Base-by-base conservation (phyloP, 2,888 invertebrate genomes). In the Clunio marinus region DNA sequence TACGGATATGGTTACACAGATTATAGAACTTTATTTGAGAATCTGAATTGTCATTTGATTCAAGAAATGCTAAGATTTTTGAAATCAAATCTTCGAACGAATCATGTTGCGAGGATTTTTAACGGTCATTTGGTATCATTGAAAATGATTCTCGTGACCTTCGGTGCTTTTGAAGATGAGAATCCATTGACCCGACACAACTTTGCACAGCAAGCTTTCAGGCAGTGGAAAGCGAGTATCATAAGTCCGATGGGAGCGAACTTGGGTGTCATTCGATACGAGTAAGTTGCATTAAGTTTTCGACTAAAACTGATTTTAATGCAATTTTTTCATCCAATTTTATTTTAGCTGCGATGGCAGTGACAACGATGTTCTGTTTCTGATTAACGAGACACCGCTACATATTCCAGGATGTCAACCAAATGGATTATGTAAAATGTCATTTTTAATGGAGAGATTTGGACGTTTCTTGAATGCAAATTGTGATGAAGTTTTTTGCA, bases 341-440 rank as follows among this genome's bases (percentile, higher is more conserved):
- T 32, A 7, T 4, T 32, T 32, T 8, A 32, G 32, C 32, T 57
- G 57, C 13, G 25, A 2, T 2, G 3, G 13, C 13, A 25, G 57
- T 13, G 57, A 24, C 3, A 27, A 57, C 13, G 57, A 57, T n/a
- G 57, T 27, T 24, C 15, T 57, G 13, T 57, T 57, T 15, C 25
- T 57, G 27, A n/a, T n/a, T 10, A 57, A 57, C 28, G 57, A 57
- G 57, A 24, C 8, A 13, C 57, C 57, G 1, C n/a, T 57, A 13
- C 25, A 8, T 7, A 57, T 57, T 57, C 57, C 57, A 8, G 57
- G 57, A 8, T 57, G 57, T 57, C 27, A 24, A 24, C 10, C 57
- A 24, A 57, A 57, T 24, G 57, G 57, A 57, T 24, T 57, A 25
- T 57, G 57, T 15, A 57, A 57, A 57, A 25, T 57, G 15, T 17